Evolutionary conservation across 2,113 vertebrate genomes (phyloP).

Genomic region (Dunckerocampus dactyliophorus): DNA sequence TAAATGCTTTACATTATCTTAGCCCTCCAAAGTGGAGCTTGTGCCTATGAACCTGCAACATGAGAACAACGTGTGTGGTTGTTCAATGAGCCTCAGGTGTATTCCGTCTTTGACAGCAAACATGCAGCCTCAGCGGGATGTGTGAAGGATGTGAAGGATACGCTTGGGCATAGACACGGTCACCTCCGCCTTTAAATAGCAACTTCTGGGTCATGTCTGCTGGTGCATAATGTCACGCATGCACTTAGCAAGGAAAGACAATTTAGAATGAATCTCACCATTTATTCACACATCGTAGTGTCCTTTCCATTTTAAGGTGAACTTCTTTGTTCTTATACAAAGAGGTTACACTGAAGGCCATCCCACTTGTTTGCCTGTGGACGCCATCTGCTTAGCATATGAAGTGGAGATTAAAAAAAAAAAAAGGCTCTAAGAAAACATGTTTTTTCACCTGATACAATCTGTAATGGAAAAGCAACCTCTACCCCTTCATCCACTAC

Average conservation of each 20-base stretch:
- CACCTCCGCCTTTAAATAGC: conserved; percentile 37
- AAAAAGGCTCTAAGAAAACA: conserved; percentile 22
- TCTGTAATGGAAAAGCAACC: conserved; percentile 58
- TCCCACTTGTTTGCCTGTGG: conserved; percentile 42
- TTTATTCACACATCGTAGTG: conserved; percentile 27
- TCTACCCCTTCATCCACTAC: conserved; percentile 23
- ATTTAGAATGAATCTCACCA: conserved; percentile 35
- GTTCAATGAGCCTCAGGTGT: conserved; percentile 26
- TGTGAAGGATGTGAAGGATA: conserved; percentile 61
- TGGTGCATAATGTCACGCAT: conserved; percentile 31
- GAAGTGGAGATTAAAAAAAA: conserved; percentile 5
- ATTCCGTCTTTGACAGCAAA: conserved; percentile 41
- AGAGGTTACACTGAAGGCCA: conserved; percentile 24
- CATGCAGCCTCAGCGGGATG: conserved; percentile 45
- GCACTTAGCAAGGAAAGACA: conserved; percentile 12
- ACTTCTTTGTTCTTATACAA: conserved; percentile 51
- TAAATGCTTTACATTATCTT: neutral
- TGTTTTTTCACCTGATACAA: conserved; percentile 51
- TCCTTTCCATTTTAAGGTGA: conserved; percentile 37
- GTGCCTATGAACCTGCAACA: neutral
- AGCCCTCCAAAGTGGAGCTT: neutral
- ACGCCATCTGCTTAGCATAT: conserved; percentile 58
- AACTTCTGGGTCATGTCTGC: conserved; percentile 13
- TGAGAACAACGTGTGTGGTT: neutral
- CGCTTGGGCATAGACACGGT: conserved; percentile 37